Evolutionary conservation across 1,140 invertebrate genomes (phyloP).

Genomic region (Drosophila ogumai): DNA sequence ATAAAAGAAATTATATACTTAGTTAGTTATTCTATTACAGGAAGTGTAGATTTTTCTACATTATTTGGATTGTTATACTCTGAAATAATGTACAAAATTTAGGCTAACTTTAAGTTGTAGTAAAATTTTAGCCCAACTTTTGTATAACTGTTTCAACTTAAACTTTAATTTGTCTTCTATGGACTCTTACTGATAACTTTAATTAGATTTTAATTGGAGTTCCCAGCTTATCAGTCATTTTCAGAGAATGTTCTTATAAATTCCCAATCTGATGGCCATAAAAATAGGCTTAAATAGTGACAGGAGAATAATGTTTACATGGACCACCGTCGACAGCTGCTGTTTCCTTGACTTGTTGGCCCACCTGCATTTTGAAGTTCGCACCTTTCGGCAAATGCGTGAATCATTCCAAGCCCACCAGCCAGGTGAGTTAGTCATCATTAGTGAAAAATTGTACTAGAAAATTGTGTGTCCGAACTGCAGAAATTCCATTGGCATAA

Average conservation of each 20-base stretch:
- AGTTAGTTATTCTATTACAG: too few relatives aligned
- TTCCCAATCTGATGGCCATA: conserved; percentile 12
- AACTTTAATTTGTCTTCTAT: conserved; percentile 31
- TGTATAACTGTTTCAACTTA: background rate
- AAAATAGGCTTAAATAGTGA: conserved; percentile 17
- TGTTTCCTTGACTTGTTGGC: conserved; percentile 3
- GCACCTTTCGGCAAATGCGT: conserved; percentile 53
- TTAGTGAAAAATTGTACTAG: conserved; percentile 75
- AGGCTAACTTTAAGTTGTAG: too few relatives aligned
- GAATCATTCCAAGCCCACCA: conserved; percentile 65
- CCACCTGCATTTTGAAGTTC: conserved; percentile 65
- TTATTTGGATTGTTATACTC: background rate
- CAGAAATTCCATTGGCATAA: conserved; percentile 72
- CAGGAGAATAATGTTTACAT: conserved; percentile 36
- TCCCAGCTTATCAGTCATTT: conserved; percentile 50
- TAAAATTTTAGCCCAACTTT: too few relatives aligned
- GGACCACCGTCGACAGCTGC: conserved; percentile 29
- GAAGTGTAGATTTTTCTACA: too few relatives aligned
- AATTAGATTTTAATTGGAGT: conserved; percentile 76
- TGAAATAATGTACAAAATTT: background rate
- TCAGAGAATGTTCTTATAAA: conserved; percentile 8
- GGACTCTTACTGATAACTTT: conserved; percentile 59
- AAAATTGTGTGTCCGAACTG: conserved; percentile 48
- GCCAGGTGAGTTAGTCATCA: conserved; percentile 74
- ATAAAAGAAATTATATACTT: background rate